A percentile compares a stretch with the other conserved stretches of the same genome.
These are phyloP conservation scores for Calliscelio sp. DNA, from an alignment of 2,888 invertebrate genomes.

Conservation along the genomic window DNA sequence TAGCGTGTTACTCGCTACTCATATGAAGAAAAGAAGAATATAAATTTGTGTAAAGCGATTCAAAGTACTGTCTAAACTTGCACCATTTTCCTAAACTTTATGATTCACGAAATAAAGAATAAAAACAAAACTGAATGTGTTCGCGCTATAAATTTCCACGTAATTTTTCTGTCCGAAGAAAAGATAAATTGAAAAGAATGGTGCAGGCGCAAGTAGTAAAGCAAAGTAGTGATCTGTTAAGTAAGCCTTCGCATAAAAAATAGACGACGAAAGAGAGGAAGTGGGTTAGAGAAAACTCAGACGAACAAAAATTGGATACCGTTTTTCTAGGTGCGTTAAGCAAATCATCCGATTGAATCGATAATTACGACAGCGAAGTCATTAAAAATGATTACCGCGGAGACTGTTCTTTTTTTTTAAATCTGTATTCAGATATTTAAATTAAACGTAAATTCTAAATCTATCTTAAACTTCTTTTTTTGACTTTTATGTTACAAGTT, in stretches of 20 bases:
- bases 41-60: conserved; percentile 12
- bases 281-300: not conserved
- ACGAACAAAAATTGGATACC: not conserved
- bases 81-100: not conserved
- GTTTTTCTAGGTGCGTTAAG: too few species aligned
- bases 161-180: conserved; percentile 17
- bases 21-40: not conserved
- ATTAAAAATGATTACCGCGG: conserved; percentile 72
- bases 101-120: not conserved
- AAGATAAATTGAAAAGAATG: conserved; percentile 34
- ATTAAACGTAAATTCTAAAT: too few species aligned
- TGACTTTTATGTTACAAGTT: too few species aligned
- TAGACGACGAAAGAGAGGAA: not conserved
- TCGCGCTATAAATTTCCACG: not conserved
- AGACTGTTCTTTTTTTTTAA: not conserved
- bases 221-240: conserved; percentile 1
- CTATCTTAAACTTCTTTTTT: too few species aligned
- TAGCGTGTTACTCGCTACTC: too few species aligned
- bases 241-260: conserved; percentile 8
- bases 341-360: conserved; percentile 33
- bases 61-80: not conserved
- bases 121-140: not conserved
- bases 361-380: conserved; percentile 64
- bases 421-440: not conserved
- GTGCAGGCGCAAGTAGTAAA: not conserved